phyloP scores from a whole-genome alignment of 2,113 vertebrate species.

The Numenius arquata region DNA sequence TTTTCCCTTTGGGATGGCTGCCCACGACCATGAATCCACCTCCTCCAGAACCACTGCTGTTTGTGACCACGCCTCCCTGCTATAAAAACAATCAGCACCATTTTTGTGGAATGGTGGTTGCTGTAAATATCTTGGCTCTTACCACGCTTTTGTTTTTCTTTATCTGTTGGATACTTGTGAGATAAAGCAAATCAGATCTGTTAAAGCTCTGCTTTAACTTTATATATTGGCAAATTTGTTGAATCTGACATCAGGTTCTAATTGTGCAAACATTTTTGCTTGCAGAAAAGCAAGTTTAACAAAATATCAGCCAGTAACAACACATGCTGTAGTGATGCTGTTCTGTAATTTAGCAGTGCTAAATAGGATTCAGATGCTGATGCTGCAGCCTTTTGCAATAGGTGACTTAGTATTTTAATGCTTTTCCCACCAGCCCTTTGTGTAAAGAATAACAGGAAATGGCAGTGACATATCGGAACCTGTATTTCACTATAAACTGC shows the following conservation, averaged over 20 bases:
- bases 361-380: background rate
- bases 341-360: background rate
- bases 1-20: background rate
- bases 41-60: background rate
- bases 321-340: background rate
- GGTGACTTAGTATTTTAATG: background rate
- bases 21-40: accelerated
- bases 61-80: background rate
- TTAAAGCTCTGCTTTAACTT: background rate
- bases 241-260: constrained; percentile 5
- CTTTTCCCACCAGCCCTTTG: background rate
- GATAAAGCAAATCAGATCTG: constrained; percentile 9
- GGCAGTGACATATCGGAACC: background rate
- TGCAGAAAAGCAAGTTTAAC: background rate
- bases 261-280: background rate
- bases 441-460: background rate
- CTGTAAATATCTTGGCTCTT: background rate
- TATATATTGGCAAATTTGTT: background rate
- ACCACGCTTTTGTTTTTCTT: background rate
- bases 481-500: background rate
- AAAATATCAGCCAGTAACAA: background rate
- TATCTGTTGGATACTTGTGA: background rate
- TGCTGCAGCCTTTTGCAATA: background rate
- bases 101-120: background rate
- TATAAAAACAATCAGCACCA: background rate